Evolutionary conservation across 2,888 invertebrate species (phyloP).

Genomic region (Cheilosia soror): DNA sequence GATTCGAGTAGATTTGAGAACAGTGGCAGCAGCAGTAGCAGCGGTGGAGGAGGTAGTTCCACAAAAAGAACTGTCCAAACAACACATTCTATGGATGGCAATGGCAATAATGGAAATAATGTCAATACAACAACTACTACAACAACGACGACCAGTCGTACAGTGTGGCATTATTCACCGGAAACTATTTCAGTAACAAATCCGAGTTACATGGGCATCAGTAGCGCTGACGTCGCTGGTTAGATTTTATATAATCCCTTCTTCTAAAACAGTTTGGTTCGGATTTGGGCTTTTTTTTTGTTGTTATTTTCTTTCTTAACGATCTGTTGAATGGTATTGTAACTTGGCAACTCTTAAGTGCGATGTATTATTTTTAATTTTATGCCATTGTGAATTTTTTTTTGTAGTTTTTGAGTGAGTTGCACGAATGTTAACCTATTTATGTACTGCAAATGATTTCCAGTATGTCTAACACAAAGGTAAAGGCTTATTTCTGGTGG

Average conservation of each 20-base stretch:
- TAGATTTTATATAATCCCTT: slow-evolving; percentile 75
- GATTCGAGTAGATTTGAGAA: slow-evolving; percentile 54
- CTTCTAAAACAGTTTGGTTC: slow-evolving; percentile 19
- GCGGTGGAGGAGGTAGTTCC: slow-evolving; percentile 77
- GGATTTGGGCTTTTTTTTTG: slow-evolving; percentile 17
- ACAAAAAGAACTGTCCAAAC: slow-evolving; percentile 77
- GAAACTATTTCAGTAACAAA: slow-evolving; percentile 83
- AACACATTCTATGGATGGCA: slow-evolving; percentile 51
- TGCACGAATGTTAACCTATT: slow-evolving; percentile 45
- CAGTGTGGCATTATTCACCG: slow-evolving; percentile 82
- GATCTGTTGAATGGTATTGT: slow-evolving; percentile 34
- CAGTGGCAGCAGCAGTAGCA: slow-evolving; percentile 76
- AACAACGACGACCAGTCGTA: slow-evolving; percentile 81
- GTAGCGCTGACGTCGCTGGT: slow-evolving; percentile 83
- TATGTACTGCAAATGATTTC: slow-evolving; percentile 2
- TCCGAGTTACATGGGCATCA: slow-evolving; percentile 83
- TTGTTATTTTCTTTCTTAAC: slow-evolving; percentile 17
- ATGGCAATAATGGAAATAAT: slow-evolving; percentile 58
- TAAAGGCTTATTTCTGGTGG: not conserved
- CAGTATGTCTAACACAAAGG: slow-evolving; percentile 20
- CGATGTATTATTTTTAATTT: slow-evolving; percentile 5
- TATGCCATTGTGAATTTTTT: not conserved
- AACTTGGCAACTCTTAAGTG: slow-evolving; percentile 9
- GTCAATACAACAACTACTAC: slow-evolving; percentile 69
- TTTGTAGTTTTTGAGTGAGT: slow-evolving; percentile 43